Conservation (phyloP, 2,113 vertebrate genomes). For the Embiotoca jacksoni region DNA sequence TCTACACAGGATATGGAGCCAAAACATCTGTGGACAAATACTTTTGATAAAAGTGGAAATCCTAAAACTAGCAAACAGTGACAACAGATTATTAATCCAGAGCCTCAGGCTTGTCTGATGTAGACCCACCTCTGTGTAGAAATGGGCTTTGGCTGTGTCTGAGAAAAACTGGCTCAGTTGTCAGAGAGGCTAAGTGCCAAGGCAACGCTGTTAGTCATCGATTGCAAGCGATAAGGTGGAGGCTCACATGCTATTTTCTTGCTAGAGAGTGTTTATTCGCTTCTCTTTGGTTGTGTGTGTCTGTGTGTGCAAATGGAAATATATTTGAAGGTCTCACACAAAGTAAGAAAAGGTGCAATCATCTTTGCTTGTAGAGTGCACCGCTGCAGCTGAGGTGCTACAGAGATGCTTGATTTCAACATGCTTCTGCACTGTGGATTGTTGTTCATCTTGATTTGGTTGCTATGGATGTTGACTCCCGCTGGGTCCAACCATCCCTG, state of each 20-base stretch:
- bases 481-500: slow-evolving; percentile 10
- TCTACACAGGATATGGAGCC: neutral
- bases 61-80: slow-evolving; percentile 26
- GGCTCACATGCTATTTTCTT: slow-evolving; percentile 47
- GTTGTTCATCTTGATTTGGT: slow-evolving; percentile 55
- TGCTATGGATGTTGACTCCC: slow-evolving; percentile 18
- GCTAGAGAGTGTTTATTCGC: slow-evolving; percentile 17
- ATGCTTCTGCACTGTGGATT: slow-evolving; percentile 12
- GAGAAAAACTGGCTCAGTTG: slow-evolving; percentile 48
- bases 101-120: slow-evolving; percentile 27
- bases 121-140: slow-evolving; percentile 7
- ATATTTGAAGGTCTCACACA: slow-evolving; percentile 18
- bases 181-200: slow-evolving; percentile 49
- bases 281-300: neutral
- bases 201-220: slow-evolving; percentile 44
- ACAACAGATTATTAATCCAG: slow-evolving; percentile 32
- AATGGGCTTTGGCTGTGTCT: slow-evolving; percentile 20
- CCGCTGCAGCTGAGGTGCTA: slow-evolving; percentile 1
- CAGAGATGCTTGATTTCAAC: slow-evolving; percentile 44
- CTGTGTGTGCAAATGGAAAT: slow-evolving; percentile 19
- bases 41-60: slow-evolving; percentile 10
- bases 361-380: slow-evolving; percentile 13
- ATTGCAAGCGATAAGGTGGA: slow-evolving; percentile 45
- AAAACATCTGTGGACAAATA: slow-evolving; percentile 13
- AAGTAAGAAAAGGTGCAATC: slow-evolving; percentile 40